Evolutionary conservation across 53 echinoderm and acorn worm genomes (phyloP), one percentile per base, ranked within the genome.

Genomic region (Zoroaster sp.): DNA sequence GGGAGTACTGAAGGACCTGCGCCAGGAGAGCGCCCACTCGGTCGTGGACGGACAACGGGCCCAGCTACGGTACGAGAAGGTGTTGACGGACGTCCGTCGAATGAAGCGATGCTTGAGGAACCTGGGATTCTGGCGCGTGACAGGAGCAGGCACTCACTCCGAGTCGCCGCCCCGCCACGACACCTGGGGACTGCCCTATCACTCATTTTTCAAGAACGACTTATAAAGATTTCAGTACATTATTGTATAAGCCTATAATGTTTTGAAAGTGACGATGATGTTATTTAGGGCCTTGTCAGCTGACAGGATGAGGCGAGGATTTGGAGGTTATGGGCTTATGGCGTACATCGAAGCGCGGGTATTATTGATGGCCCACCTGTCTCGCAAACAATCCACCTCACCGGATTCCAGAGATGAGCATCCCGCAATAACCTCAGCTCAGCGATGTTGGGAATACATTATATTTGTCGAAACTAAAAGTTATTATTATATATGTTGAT

Each of bases 21-120:
- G 82, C 4, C 41, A 45, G 55, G 90, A 89, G 76, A 89, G 81
- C 52, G 73, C 74, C 11, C 81, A 82, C 49, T 8, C 73, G 54
- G 72, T 83, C 52, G 33, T 94, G 89, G 91, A 94, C 89, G 69
- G 94, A 68, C 93, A 96, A 68, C 94, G 93, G 90, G 63, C 99
- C 93, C 78, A 94, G 87, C 86, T 96, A 4, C 78, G 90, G 18
- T 89, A 82, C 90, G 90, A 89, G 66, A 89, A 82, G 45, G 90
- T 89, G 37, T 46, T 89, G 74, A 33, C 81, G 21, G 82, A 89
- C 65, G 44, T 89, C 36, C 81, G 90, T 15, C 55, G 74, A 25
- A 52, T 89, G 59, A 69, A 73, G 14, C 53, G 90, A 31, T 81
- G 90, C 44, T 54, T 89, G 35, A 35, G 90, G 20, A 89, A 80